Evolutionary conservation across 1,140 invertebrate species (phyloP), one percentile per base, ranked within the genome.

Genomic region (Caenorhabditis latens): DNA sequence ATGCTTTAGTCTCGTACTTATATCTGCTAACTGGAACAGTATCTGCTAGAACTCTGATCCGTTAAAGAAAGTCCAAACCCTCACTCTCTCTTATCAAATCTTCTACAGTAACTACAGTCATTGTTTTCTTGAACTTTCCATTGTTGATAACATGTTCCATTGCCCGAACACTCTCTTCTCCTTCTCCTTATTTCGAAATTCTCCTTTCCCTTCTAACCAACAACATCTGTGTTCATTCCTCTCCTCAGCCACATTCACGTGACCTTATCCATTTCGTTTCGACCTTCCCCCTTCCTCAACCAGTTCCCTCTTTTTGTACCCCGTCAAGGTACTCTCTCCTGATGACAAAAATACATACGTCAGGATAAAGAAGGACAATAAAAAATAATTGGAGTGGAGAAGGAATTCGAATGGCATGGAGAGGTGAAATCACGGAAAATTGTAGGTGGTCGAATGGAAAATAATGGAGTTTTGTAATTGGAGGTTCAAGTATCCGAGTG

Each of bases 371-470:
- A 32, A 82, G n/a, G 46, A 48, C 46, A 82, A 55, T 43, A 14
- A 61, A 82, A 55, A 82, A 53, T 55, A 82, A 82, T 82, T 53
- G 53, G 46, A 82, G 75, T 46, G 21, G 40, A n/a, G 46, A 16
- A 16, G 16, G 21, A 14, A 40, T n/a, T 11, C 11, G 40, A 65
- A 43, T 48, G 46, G 40, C 14, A 21, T 67, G 63, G 14, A 61
- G 21, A 61, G 7, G 7, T 32, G 42, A 63, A 84, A 55, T 61
- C n/a, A 32, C 42, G 4, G n/a, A 43, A 43, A 40, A 16, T 13
- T 11, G 13, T 13, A 9, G 16, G 48, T 21, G 40, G 13, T 13
- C 42, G 21, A 21, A 43, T 83, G 9, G 32, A 32, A 32, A 32
- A 32, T 32, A 32, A 32, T 32, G 32, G 32, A 32, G 32, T 32